Base-by-base conservation (phyloP, 2,888 invertebrate species). In the Thecophora atra region DNA sequence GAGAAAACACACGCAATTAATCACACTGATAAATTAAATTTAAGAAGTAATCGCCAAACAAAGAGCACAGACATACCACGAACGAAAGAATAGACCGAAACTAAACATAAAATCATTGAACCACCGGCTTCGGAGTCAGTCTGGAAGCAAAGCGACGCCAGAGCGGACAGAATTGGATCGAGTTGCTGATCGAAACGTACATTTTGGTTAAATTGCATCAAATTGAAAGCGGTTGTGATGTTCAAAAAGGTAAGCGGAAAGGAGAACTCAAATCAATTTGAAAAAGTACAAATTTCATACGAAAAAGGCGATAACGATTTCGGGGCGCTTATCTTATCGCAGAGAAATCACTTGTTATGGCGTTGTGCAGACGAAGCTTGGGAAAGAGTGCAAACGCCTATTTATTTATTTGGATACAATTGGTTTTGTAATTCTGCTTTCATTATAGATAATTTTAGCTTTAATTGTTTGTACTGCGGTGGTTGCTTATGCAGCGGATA, bases 41-140 rank as follows among this genome's bases (percentile, higher is more conserved):
- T 37, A 37, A 54, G 30, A 54, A 54, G 37, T 30, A 60, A 44
- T 24, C 24, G 58, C 58, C 19, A 28, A 60, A 15, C 17, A 60
- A 19, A 3, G 17, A 54, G 30, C 3, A 67, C 54, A 67, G 21
- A 21, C 51, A 42, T 21, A 60, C 47, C 60, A 47, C 44, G 26
- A 68, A 58, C 13, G 17, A 37, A 60, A 60, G 47, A 44, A 68
- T 26, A 44, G 47, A 47, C 26, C 44, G 37, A 37, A 71, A 56
- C 64, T 64, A 64, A 71, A 62, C 62, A 37, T 64, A 64, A 70
- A 70, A 71, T 30, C 66, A 60, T 30, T 37, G n/a, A 51, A n/a
- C 19, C 63, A 21, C 44, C 44, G 17, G 51, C 60, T 37, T 58
- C 66, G 30, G 56, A 66, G 19, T 58, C 60, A 71, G 71, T 71